Conservation (phyloP, 2,888 invertebrate species). For the Strigamia maritima region DNA sequence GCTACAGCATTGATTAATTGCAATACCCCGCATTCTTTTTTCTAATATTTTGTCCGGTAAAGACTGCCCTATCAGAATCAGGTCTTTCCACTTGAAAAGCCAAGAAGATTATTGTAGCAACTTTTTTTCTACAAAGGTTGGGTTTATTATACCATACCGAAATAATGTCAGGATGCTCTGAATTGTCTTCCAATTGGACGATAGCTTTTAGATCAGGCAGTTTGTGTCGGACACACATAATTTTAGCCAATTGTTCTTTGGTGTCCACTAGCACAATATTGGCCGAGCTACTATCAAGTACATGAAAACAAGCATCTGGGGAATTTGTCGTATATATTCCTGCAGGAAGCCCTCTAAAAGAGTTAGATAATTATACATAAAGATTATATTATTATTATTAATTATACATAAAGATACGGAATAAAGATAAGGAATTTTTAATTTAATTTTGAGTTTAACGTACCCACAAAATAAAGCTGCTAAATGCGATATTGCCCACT, state of each 20-base stretch:
- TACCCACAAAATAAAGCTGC: conserved; percentile 84
- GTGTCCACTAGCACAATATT: conserved; percentile 80
- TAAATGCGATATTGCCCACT: conserved; percentile 83
- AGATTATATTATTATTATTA: no score
- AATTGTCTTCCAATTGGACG: conserved; percentile 49
- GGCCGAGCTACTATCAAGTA: conserved; percentile 69
- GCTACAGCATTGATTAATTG: conserved; percentile 79
- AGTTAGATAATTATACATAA: conserved; percentile 43
- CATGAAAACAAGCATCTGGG: conserved; percentile 77
- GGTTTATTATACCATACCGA: conserved; percentile 39
- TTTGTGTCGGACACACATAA: conserved; percentile 45
- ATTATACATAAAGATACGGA: no score
- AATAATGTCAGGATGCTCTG: conserved; percentile 29
- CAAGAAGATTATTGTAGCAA: no score
- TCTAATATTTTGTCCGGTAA: conserved; percentile 69
- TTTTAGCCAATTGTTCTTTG: conserved; percentile 50
- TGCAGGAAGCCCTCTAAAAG: conserved; percentile 70
- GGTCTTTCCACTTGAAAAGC: conserved; percentile 67
- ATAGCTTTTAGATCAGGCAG: conserved; percentile 49
- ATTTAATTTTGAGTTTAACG: background rate
- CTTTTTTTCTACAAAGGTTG: no score
- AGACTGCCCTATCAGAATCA: conserved; percentile 69
- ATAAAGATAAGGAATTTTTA: background rate
- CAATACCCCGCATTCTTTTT: conserved; percentile 64
- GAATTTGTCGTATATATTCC: conserved; percentile 92